Evolutionary conservation across 2,113 vertebrate species (phyloP), one percentile per base, ranked within the genome.

Genomic region (Tor tambroides): DNA sequence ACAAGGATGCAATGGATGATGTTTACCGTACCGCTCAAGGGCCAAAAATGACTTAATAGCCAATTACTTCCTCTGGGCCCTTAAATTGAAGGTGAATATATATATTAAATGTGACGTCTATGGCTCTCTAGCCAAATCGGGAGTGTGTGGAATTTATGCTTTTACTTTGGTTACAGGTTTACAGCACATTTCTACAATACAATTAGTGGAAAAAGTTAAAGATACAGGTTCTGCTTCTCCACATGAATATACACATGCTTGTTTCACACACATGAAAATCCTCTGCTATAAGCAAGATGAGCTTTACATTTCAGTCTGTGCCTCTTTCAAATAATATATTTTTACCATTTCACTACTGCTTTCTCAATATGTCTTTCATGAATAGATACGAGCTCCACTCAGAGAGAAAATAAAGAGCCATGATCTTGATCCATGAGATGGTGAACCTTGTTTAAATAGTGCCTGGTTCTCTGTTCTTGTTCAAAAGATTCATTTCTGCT

Each of bases 31-130:
- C 79, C 15, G 9, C 23, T 65, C 59, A 65, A 65, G 38, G n/a
- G 59, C 59, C 79, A 81, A 81, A 67, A 30, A 81, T 81, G 14
- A 81, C 59, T 81, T 43, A 11, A 46, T 65, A 30, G 59, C 59
- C 59, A 65, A 65, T 65, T 81, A 65, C 38, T 6, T 81, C 59
- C 80, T 19, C 35, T 65, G 15, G 38, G 59, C 59, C 38, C 59
- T 81, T 65, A 12, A 28, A 28, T 21, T 65, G n/a, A 28, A 30
- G n/a, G 80, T 82, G 38, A 82, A 65, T 82, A 43, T 46, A 35
- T 35, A 63, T 28, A 67, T 82, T 82, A 63, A 82, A 65, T 15
- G 38, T 46, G 79, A 63, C 17, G 0, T 65, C 59, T 63, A 10
- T 65, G 79, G 38, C 35, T 63, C 56, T 63, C 78, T 63, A 35